Evolutionary conservation across 2,797 vertebrate species (phyloP).

Genomic region (Anguilla megastoma): DNA sequence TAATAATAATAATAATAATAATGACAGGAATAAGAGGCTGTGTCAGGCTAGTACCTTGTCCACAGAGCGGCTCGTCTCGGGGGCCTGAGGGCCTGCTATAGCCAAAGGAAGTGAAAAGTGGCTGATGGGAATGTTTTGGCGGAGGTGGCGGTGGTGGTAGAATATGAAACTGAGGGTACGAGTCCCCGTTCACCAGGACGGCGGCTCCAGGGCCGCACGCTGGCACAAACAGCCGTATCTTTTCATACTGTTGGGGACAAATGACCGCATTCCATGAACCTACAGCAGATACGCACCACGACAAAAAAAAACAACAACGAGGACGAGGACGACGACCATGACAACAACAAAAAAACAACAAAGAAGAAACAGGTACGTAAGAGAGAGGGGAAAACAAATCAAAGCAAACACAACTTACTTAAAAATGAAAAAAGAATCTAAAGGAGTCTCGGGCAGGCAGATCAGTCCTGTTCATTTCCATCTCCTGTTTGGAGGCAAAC

Average conservation of each 20-base stretch:
- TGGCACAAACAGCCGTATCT: conserved; percentile 84
- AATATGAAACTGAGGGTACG: conserved; percentile 88
- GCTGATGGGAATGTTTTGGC: conserved; percentile 87
- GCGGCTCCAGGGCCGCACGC: conserved; percentile 69
- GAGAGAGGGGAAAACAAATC: neutral
- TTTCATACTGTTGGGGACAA: conserved; percentile 89
- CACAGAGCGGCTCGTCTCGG: conserved; percentile 80
- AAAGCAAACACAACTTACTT: conserved; percentile 4
- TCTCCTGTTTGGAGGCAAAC: neutral
- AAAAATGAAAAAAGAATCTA: neutral
- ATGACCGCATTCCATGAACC: conserved; percentile 90
- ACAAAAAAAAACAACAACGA: neutral
- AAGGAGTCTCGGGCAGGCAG: neutral
- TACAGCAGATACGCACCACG: conserved; percentile 68
- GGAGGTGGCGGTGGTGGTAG: conserved; percentile 84
- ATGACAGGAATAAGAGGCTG: conserved; percentile 52
- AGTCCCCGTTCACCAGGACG: conserved; percentile 87
- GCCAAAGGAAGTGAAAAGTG: conserved; percentile 98
- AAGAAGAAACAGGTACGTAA: conserved; percentile 9
- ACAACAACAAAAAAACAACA: neutral
- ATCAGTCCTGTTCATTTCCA: neutral
- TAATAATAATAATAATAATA: conserved; percentile 26
- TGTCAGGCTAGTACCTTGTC: conserved; percentile 82
- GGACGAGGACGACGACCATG: neutral
- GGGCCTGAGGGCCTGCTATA: conserved; percentile 88